phyloP scores from a whole-genome alignment of 1,140 invertebrate genomes.

The Drosophila ironensis region DNA sequence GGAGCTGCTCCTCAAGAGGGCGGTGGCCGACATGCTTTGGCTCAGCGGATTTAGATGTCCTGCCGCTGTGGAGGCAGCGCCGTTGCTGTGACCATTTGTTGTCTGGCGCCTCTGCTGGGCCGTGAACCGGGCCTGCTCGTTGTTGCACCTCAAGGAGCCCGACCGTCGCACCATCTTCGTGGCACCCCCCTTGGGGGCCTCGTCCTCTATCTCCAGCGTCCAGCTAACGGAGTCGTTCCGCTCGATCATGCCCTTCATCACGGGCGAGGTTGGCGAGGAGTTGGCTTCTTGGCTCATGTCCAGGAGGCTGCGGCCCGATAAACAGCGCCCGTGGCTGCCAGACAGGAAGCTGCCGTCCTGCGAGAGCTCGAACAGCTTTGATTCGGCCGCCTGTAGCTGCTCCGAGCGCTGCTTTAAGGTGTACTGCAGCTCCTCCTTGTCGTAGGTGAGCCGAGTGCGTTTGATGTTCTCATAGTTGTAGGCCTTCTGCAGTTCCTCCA shows the following conservation, averaged over 20 bases:
- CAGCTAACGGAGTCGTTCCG: slow-evolving; percentile 92
- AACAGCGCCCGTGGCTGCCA: slow-evolving; percentile 14
- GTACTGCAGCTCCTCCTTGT: slow-evolving; percentile 94
- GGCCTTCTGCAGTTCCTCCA: slow-evolving; percentile 87
- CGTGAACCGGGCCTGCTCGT: slow-evolving; percentile 60
- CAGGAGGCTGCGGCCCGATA: slow-evolving; percentile 14
- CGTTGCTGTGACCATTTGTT: slow-evolving; percentile 56
- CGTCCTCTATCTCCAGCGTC: slow-evolving; percentile 89
- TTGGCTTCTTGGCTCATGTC: slow-evolving; percentile 18
- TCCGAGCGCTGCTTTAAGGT: slow-evolving; percentile 89
- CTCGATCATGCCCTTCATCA: slow-evolving; percentile 90
- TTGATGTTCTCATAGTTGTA: slow-evolving; percentile 88
- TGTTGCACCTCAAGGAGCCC: slow-evolving; percentile 82
- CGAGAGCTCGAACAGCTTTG: slow-evolving; percentile 55
- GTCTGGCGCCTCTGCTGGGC: slow-evolving; percentile 81
- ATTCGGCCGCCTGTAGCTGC: slow-evolving; percentile 59
- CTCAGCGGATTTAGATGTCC: slow-evolving; percentile 81
- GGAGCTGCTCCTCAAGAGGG: slow-evolving; percentile 57
- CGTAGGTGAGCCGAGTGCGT: slow-evolving; percentile 88
- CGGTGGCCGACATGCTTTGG: slow-evolving; percentile 84
- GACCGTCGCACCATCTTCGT: slow-evolving; percentile 84
- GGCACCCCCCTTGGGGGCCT: slow-evolving; percentile 86
- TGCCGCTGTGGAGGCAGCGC: slow-evolving; percentile 24
- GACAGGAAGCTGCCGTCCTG: slow-evolving; percentile 29
- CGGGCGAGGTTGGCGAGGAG: slow-evolving; percentile 85